A percentile compares a stretch with the other conserved stretches of the same genome.
Evolutionary conservation across 2,888 invertebrate species (phyloP).

Genomic region (Anorthoa munda): DNA sequence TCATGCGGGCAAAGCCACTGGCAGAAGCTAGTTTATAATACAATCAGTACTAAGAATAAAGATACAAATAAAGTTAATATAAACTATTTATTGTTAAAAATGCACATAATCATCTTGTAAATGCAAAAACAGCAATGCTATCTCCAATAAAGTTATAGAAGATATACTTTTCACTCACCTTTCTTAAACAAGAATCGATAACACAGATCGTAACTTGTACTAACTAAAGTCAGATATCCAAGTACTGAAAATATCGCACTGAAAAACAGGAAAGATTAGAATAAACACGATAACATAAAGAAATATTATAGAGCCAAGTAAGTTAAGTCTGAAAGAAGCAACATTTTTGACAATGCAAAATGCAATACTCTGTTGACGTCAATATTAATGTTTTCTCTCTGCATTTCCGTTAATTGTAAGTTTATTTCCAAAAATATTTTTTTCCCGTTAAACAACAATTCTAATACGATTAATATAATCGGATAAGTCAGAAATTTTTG

Average conservation of each 20-base stretch:
- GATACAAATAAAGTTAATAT: background rate
- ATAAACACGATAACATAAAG: background rate
- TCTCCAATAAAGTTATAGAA: too few species aligned
- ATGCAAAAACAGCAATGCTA: background rate
- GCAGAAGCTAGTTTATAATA: too few species aligned
- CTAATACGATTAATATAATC: conserved; percentile 2
- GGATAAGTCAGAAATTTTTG: conserved; percentile 2
- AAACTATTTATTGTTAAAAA: background rate
- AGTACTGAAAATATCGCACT: conserved; percentile 59
- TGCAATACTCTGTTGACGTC: too few species aligned
- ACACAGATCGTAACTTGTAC: conserved; percentile 75
- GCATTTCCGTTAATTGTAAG: background rate
- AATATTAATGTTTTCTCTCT: background rate
- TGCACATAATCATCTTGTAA: background rate
- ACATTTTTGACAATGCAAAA: background rate
- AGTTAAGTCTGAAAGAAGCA: background rate
- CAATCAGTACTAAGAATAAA: background rate
- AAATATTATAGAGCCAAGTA: background rate
- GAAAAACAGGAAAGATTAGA: conserved; percentile 20
- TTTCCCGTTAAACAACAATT: background rate
- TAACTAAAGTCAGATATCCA: conserved; percentile 70
- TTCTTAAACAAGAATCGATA: conserved; percentile 69
- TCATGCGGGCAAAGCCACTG: too few species aligned
- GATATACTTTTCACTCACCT: conserved; percentile 29
- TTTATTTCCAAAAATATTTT: background rate